Conservation (phyloP, 2,113 vertebrate species). For the Campylomormyrus numenius region DNA sequence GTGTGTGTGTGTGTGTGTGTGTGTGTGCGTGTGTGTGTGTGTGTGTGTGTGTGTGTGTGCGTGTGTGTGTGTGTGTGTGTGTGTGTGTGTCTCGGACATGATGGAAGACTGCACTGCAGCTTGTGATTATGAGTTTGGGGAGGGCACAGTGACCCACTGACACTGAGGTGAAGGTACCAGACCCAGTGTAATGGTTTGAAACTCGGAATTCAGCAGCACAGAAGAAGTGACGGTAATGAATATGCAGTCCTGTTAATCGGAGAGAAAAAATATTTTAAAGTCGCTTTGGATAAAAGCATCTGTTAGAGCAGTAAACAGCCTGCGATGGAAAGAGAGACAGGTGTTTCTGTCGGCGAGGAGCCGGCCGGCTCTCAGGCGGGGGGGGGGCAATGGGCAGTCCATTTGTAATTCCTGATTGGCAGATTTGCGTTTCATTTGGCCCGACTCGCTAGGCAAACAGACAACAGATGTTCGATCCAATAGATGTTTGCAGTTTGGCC, state of each 20-base stretch:
- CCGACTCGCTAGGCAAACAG: neutral
- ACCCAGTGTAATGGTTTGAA: neutral
- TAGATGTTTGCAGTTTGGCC: neutral
- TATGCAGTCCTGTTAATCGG: neutral
- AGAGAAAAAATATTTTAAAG: neutral
- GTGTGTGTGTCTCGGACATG: constrained; percentile 18
- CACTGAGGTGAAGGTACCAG: no score
- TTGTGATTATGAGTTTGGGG: neutral
- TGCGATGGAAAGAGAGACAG: neutral
- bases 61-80: constrained; percentile 21
- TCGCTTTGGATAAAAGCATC: constrained; percentile 1
- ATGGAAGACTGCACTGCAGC: neutral
- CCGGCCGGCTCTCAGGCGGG: neutral
- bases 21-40: no score
- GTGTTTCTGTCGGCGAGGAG: neutral
- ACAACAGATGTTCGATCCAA: constrained; percentile 8
- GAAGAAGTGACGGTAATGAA: neutral
- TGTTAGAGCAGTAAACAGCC: neutral
- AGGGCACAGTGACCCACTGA: neutral
- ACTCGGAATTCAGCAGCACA: neutral
- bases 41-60: no score
- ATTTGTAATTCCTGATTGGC: neutral
- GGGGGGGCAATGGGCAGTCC: neutral
- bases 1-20: no score
- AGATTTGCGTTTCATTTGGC: constrained; percentile 10